Evolutionary conservation across 2,113 vertebrate genomes (phyloP), one percentile per base, ranked within the genome.

Genomic region (Malurus elegans): DNA sequence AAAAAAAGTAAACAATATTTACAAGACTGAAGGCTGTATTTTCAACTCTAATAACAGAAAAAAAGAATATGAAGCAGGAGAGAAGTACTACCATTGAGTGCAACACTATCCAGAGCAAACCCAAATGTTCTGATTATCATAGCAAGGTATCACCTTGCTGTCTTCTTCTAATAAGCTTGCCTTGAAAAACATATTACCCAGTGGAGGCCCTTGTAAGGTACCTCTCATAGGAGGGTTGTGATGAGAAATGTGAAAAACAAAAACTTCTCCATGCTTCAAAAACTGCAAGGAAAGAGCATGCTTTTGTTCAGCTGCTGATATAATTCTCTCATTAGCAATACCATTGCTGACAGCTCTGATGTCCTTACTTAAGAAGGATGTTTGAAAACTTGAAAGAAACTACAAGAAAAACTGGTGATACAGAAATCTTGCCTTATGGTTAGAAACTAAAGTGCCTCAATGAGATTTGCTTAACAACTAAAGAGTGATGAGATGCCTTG

Each of bases 351-450:
- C 86, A 94, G 61, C 4, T 4, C 69, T 93, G 40, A 66, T 8
- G 32, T 60, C 64, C 34, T 71, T 78, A 70, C 34, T 86, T 83
- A 54, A 76, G 50, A 94, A 83, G n/a, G 61, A 85, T 57, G 65
- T 65, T 84, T 76, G 74, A 86, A 93, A 92, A 93, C 81, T 79
- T 87, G 32, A 89, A 91, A 96, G 61, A 84, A 84, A 73, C 67
- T 82, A 82, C 89, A 92, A 45, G 91, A 89, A 91, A 91, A 91
- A 89, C 50, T 87, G 75, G 67, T 70, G 86, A 79, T 85, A 84
- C 50, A 75, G 61, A 95, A 91, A 82, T 92, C 54, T 73, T 91
- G 50, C 74, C 81, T 94, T 82, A 76, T 0, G 0, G 87, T 91
- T 79, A 90, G 70, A 95, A 94, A 79, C 45, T 42, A 58, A 91